Evolutionary conservation across 2,888 invertebrate species (phyloP).

Genomic region (Mythimna vitellina): DNA sequence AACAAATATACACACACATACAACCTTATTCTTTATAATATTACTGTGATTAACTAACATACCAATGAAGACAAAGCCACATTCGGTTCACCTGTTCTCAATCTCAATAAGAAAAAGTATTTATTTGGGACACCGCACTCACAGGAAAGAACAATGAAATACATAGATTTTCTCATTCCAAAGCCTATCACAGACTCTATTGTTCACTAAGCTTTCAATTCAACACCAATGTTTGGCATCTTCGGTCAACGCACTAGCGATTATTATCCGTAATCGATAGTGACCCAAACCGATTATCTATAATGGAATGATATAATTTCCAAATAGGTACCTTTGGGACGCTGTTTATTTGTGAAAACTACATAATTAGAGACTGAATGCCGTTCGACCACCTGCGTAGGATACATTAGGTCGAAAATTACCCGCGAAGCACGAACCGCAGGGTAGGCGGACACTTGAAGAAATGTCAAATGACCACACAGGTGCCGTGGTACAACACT

Average conservation of each 20-base stretch:
- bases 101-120: not conserved
- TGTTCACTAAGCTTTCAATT: constrained; percentile 41
- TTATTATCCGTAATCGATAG: constrained; percentile 62
- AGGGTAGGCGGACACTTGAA: constrained; percentile 32
- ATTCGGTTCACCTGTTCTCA: not conserved
- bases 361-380: constrained; percentile 66
- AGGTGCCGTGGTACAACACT: constrained; percentile 19
- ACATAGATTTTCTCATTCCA: constrained; percentile 18
- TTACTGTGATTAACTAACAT: no score
- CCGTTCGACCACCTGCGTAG: constrained; percentile 71
- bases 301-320: constrained; percentile 63
- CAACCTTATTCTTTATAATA: no score
- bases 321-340: constrained; percentile 54
- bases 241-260: constrained; percentile 46
- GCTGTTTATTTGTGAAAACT: constrained; percentile 71
- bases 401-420: constrained; percentile 67
- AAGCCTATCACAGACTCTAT: constrained; percentile 42
- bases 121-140: not conserved
- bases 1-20: no score
- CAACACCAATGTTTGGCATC: constrained; percentile 42
- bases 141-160: constrained; percentile 47
- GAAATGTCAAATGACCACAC: constrained; percentile 58
- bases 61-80: not conserved
- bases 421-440: constrained; percentile 60
- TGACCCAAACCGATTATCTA: constrained; percentile 58